Conservation (phyloP, 2,888 invertebrate genomes). For the Nebria brevicollis region DNA sequence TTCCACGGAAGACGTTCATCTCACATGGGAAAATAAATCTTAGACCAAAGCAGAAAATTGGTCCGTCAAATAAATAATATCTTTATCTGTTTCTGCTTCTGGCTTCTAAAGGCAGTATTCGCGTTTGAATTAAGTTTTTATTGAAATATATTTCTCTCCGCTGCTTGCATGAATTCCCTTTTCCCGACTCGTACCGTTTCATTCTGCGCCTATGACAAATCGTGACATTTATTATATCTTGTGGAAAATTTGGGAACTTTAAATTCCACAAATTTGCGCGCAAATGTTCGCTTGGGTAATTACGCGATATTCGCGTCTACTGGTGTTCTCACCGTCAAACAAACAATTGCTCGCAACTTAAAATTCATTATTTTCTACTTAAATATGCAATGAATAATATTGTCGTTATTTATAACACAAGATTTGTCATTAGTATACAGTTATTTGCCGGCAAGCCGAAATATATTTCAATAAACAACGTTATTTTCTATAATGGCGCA, state of each 20-base stretch:
- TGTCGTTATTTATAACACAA: neutral
- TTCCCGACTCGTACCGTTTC: neutral
- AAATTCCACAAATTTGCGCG: conserved; percentile 14
- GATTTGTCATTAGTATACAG: too few relatives aligned
- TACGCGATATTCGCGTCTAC: conserved; percentile 5
- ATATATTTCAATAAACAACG: too few relatives aligned
- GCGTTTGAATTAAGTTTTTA: conserved; percentile 18
- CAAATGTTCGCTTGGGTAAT: conserved; percentile 12
- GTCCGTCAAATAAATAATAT: conserved; percentile 21
- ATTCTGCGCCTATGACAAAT: conserved; percentile 15
- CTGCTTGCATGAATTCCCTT: neutral
- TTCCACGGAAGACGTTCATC: conserved; percentile 13
- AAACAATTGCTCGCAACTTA: neutral
- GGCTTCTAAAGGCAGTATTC: neutral
- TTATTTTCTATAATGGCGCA: too few relatives aligned
- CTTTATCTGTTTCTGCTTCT: conserved; percentile 11
- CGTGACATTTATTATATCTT: conserved; percentile 18
- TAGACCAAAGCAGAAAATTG: conserved; percentile 13
- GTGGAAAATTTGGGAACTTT: conserved; percentile 6
- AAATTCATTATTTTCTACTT: neutral
- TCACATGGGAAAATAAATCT: conserved; percentile 13
- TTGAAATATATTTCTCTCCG: conserved; percentile 14
- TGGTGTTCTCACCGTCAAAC: neutral
- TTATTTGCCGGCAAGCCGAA: too few relatives aligned
- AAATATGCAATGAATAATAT: neutral